Evolutionary conservation across 2,797 vertebrate species (phyloP).

Genomic region (Muscicapa striata): DNA sequence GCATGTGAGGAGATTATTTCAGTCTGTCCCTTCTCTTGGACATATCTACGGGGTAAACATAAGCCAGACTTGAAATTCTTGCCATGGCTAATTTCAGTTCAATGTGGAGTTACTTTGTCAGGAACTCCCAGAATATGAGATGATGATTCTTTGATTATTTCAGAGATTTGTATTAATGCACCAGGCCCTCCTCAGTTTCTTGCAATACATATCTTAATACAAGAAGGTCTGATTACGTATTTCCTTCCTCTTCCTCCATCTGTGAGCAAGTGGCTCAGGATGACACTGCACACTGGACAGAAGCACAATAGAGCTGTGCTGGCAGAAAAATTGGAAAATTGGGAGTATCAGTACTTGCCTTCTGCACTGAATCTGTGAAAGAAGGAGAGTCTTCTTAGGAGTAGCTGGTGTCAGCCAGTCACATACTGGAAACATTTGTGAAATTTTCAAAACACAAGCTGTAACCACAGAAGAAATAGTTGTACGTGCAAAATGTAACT

Average conservation of each 20-base stretch:
- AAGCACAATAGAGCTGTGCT: not conserved
- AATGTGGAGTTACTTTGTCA: not conserved
- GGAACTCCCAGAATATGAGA: not conserved
- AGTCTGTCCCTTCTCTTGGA: not conserved
- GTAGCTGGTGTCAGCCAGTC: not conserved
- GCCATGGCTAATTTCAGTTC: not conserved
- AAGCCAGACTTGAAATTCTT: not conserved
- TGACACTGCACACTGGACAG: not conserved
- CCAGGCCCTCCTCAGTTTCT: not conserved
- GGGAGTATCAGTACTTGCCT: not conserved
- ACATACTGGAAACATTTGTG: not conserved
- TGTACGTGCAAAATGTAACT: not conserved
- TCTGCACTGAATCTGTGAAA: not conserved
- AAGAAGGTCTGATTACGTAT: not conserved
- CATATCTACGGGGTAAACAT: not conserved
- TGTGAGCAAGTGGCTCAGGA: not conserved
- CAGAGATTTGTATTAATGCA: not conserved
- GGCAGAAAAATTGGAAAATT: not conserved
- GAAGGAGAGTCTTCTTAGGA: not conserved
- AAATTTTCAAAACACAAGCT: not conserved
- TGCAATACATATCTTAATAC: not conserved
- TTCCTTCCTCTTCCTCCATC: not conserved
- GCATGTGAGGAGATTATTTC: not conserved
- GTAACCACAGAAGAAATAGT: not conserved
- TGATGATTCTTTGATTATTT: not conserved